Percentiles rank a stretch among this genome's conserved stretches.
phyloP scores from a whole-genome alignment of 2,113 vertebrate genomes.

The Bubo scandiacus region DNA sequence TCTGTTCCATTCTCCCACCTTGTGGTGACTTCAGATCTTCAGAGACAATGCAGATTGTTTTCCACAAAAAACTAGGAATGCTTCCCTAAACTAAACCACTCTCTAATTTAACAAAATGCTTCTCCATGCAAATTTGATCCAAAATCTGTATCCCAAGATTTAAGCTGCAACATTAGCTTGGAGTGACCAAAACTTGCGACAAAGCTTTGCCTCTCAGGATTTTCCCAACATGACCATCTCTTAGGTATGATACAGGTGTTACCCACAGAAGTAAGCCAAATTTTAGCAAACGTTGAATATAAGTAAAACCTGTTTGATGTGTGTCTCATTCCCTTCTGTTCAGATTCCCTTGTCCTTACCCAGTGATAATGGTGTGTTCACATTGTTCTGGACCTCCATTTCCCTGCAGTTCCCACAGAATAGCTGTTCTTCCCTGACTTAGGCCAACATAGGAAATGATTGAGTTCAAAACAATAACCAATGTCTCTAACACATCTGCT shows the following conservation, averaged over 20 bases:
- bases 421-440: background rate
- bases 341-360: background rate
- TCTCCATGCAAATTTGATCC: background rate
- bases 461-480: background rate
- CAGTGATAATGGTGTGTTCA: background rate
- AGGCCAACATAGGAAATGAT: background rate
- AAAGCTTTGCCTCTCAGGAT: background rate
- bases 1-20: background rate
- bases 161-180: background rate
- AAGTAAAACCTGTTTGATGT: background rate
- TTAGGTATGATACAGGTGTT: background rate
- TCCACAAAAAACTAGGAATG: background rate
- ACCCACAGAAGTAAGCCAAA: background rate
- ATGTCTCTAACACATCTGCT: background rate
- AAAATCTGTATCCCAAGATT: background rate
- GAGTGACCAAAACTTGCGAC: background rate
- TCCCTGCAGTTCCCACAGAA: background rate
- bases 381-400: background rate
- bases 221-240: background rate
- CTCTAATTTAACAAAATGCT: background rate
- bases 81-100: background rate
- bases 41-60: background rate
- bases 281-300: background rate
- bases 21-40: background rate
- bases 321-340: background rate